Conservation (phyloP, 1,140 invertebrate genomes). For the Zaprionus lachaisei region DNA sequence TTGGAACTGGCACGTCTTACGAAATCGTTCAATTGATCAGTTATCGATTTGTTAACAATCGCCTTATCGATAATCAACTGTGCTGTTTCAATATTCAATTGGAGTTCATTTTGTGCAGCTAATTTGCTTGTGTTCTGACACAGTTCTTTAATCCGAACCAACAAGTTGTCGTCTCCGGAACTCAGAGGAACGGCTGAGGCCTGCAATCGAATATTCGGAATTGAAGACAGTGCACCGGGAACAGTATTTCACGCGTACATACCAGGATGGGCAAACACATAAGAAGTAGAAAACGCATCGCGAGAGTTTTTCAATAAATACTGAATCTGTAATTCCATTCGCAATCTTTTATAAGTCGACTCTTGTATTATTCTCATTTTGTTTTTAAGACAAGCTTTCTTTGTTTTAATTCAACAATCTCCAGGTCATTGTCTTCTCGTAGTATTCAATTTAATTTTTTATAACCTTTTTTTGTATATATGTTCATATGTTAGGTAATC, state of each 20-base stretch:
- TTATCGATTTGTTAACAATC: neutral
- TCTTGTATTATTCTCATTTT: neutral
- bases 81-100: neutral
- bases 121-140: neutral
- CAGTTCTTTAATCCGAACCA: neutral
- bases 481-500: neutral
- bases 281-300: neutral
- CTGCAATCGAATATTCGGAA: neutral
- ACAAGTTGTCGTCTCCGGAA: neutral
- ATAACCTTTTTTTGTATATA: neutral
- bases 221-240: neutral
- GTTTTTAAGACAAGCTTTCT: neutral
- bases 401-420: neutral
- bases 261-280: neutral
- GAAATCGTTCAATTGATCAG: neutral
- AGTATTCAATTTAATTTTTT: neutral
- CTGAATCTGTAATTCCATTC: neutral
- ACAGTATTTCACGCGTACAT: neutral
- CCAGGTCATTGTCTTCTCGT: neutral
- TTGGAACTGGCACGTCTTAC: neutral
- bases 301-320: neutral
- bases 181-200: neutral
- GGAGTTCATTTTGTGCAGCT: neutral
- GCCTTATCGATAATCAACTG: neutral
- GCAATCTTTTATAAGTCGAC: neutral